Evolutionary conservation across 2,888 invertebrate genomes (phyloP), one percentile per base, ranked within the genome.

Genomic region (Agrotis puta): DNA sequence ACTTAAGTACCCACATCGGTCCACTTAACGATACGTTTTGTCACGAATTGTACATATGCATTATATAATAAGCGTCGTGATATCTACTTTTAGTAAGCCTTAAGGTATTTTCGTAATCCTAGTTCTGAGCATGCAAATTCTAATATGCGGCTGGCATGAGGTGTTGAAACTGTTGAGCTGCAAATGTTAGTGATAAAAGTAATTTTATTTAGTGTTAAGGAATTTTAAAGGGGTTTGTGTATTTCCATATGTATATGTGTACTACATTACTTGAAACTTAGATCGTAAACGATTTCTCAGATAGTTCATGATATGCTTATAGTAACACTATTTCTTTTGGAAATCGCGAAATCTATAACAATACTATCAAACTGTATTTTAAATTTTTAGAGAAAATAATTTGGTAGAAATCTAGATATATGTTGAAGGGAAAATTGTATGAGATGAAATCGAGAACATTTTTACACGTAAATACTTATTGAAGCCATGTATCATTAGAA

Each of bases 51-150:
- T 62, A 67, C 11, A 18, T 77, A 57, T 53, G 6, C 39, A 68
- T 79, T 56, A 64, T 65, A 70, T 77, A 84, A 70, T 65, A 65
- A 62, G 16, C 16, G 24, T 70, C 78, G 67, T 77, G 64, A 79
- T 69, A 20, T 27, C 54, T 45, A 73, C 56, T 71, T 78, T 50
- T 72, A 72, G 67, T 57, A 14, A 64, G 74, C 74, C 64, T 71
- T 62, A 69, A 79, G 70, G 63, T 76, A 83, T 85, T 88, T 87
- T 90, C 88, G 86, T 84, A 89, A 86, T 73, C 45, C n/a, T 53
- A 83, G 77, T 82, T 79, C 67, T 77, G 81, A 68, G 80, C 85
- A 85, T 84, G 79, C 70, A 85, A 85, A 88, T 86, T 84, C 80
- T 74, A 78, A 81, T 81, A 75, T 81, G 84, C 74, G 72, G 79